These are phyloP conservation scores for Nymphalis polychloros DNA, from an alignment of 2,888 invertebrate species.

Conservation along the genomic window DNA sequence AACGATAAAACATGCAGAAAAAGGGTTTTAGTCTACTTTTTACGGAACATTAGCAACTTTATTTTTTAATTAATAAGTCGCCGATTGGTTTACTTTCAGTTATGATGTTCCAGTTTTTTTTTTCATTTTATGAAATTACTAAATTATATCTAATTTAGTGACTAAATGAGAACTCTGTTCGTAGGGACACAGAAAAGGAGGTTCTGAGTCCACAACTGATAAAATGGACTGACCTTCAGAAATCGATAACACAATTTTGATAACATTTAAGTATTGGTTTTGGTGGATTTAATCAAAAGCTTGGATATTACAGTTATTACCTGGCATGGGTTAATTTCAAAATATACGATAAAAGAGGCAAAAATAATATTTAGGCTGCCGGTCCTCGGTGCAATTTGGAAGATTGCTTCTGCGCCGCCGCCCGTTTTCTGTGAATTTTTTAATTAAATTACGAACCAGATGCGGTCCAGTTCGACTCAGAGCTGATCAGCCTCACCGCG, in stretches of 20 bases:
- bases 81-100: neutral
- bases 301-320: slow-evolving; percentile 73
- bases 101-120: neutral
- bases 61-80: neutral
- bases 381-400: slow-evolving; percentile 67
- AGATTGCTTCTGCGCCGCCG: slow-evolving; percentile 70
- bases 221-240: slow-evolving; percentile 39
- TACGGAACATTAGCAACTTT: neutral
- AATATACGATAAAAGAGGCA: slow-evolving; percentile 75
- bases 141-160: slow-evolving; percentile 15
- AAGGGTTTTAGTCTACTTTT: neutral
- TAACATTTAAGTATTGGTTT: slow-evolving; percentile 79
- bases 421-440: slow-evolving; percentile 79
- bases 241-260: slow-evolving; percentile 59
- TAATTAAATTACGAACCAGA: slow-evolving; percentile 79
- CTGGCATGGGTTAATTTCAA: slow-evolving; percentile 70
- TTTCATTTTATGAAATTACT: slow-evolving; percentile 1
- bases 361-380: slow-evolving; percentile 79
- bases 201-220: slow-evolving; percentile 37
- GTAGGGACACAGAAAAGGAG: slow-evolving; percentile 50
- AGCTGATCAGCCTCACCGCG: slow-evolving; percentile 25
- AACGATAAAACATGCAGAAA: neutral
- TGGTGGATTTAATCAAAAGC: slow-evolving; percentile 76
- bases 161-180: slow-evolving; percentile 32
- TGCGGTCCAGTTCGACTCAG: slow-evolving; percentile 48